phyloP scores from a whole-genome alignment of 1,140 invertebrate species.

The Trialeurodes vaporariorum region DNA sequence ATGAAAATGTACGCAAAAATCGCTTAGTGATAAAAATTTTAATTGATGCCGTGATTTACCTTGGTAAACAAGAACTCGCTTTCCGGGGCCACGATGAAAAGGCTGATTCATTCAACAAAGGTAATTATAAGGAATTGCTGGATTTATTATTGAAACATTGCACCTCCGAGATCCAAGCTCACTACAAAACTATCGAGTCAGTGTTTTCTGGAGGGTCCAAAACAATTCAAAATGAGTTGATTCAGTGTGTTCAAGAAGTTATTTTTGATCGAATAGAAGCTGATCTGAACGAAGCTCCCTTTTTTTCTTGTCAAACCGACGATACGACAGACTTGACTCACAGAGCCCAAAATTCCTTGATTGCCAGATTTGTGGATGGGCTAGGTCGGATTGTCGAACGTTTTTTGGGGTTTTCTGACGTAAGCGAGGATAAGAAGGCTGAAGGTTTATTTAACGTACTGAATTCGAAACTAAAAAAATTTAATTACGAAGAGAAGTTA shows the following conservation, averaged over 20 bases:
- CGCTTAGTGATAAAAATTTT: slow-evolving; percentile 16
- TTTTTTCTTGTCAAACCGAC: slow-evolving; percentile 27
- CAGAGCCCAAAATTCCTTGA: slow-evolving; percentile 28
- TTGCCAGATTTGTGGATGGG: slow-evolving; percentile 10
- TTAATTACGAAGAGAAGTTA: background rate
- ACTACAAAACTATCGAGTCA: too few species aligned
- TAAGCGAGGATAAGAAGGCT: background rate
- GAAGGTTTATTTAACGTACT: background rate
- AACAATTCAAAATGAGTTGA: slow-evolving; percentile 31
- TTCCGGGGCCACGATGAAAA: slow-evolving; percentile 28
- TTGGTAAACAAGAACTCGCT: slow-evolving; percentile 29
- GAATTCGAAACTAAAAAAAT: background rate
- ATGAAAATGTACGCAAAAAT: slow-evolving; percentile 13
- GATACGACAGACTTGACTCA: slow-evolving; percentile 29
- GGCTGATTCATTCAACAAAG: slow-evolving; percentile 23
- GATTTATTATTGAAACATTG: slow-evolving; percentile 16
- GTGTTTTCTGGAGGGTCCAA: slow-evolving; percentile 30
- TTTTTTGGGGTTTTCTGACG: background rate
- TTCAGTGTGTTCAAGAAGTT: slow-evolving; percentile 27
- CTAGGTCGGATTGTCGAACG: background rate
- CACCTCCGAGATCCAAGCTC: too few species aligned
- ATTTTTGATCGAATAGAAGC: slow-evolving; percentile 24
- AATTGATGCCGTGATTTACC: slow-evolving; percentile 26
- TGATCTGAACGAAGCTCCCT: slow-evolving; percentile 26
- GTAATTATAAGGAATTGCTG: slow-evolving; percentile 28